These are phyloP conservation scores for Aradophagus sp. DNA, from an alignment of 1,140 invertebrate genomes.

Conservation along the genomic window DNA sequence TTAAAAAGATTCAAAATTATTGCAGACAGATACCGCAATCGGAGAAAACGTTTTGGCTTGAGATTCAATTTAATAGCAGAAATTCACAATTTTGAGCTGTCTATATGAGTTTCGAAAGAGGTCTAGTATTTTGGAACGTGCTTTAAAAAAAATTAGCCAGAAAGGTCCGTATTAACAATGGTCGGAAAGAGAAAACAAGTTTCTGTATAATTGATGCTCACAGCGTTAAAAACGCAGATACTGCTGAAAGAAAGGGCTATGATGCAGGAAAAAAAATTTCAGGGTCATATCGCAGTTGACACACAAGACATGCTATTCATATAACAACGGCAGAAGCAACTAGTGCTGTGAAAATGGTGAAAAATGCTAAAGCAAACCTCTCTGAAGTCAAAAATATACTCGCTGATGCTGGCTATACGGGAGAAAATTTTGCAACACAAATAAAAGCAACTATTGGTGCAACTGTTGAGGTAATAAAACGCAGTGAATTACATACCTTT, in stretches of 20 bases:
- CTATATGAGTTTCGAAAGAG: too few relatives aligned
- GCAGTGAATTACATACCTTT: conserved; percentile 15
- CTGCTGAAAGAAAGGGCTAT: conserved; percentile 30
- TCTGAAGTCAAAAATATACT: conserved; percentile 41
- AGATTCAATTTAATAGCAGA: too few relatives aligned
- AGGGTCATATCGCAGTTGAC: conserved; percentile 39
- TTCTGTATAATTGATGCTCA: conserved; percentile 47
- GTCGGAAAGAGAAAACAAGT: conserved; percentile 38
- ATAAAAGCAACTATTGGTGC: too few relatives aligned
- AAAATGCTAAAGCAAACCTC: conserved; percentile 27
- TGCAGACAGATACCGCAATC: too few relatives aligned
- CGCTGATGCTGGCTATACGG: conserved; percentile 23
- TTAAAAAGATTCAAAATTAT: too few relatives aligned
- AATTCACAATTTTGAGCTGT: too few relatives aligned
- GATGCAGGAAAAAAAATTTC: conserved; percentile 41
- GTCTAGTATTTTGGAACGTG: conserved; percentile 19
- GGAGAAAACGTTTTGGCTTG: too few relatives aligned
- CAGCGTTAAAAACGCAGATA: conserved; percentile 33
- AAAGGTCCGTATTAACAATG: conserved; percentile 24
- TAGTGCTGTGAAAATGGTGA: conserved; percentile 26
- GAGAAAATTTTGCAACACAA: too few relatives aligned
- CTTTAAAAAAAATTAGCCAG: conserved; percentile 41
- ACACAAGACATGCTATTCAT: conserved; percentile 37
- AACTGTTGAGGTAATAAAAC: too few relatives aligned
- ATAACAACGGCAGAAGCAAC: conserved; percentile 32